Conservation (phyloP, 2,888 invertebrate species). For the Lepidonotus clava region DNA sequence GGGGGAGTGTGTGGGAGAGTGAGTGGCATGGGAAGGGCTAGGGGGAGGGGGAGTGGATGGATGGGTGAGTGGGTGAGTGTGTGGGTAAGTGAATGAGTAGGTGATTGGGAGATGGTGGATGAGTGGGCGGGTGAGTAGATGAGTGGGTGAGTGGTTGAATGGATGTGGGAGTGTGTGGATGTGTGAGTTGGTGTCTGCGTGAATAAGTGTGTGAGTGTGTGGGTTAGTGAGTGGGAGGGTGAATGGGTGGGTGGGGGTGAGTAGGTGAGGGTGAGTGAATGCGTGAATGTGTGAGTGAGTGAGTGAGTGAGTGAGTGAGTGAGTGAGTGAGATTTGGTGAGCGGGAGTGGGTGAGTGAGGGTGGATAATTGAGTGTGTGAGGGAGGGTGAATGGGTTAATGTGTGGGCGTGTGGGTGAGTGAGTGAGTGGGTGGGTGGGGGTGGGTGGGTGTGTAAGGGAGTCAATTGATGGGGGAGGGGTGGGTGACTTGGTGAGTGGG, state of each 20-base stretch:
- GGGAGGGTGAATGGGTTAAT: not conserved
- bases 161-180: too few species aligned
- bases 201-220: not conserved
- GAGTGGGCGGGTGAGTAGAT: not conserved
- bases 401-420: not conserved
- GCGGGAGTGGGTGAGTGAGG: not conserved
- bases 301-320: not conserved
- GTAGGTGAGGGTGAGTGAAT: not conserved
- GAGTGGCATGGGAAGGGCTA: not conserved
- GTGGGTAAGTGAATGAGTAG: not conserved
- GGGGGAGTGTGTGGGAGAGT: not conserved
- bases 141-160: not conserved
- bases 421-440: not conserved
- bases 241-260: not conserved
- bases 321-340: not conserved
- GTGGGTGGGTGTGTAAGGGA: not conserved
- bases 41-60: not conserved
- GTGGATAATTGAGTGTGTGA: not conserved
- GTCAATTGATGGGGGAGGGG: not conserved
- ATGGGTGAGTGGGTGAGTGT: not conserved
- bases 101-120: too few species aligned
- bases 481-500: not conserved
- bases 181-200: not conserved
- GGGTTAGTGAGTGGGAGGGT: not conserved
- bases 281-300: not conserved